These are phyloP conservation scores for Ptychodera flava DNA, from an alignment of 35 echinoderm and acorn worm genomes.

Conservation along the genomic window DNA sequence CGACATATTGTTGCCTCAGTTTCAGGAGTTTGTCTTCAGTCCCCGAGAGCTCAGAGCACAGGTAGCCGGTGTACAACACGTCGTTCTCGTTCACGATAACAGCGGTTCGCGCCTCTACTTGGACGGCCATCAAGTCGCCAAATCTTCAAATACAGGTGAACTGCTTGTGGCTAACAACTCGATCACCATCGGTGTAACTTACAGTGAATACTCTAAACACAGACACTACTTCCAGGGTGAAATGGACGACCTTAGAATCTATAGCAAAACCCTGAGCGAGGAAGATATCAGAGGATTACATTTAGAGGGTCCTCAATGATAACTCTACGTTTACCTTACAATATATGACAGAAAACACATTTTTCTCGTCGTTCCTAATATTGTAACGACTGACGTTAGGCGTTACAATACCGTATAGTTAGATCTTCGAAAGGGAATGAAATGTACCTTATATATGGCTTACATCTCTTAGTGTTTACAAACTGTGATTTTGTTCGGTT, in stretches of 20 bases:
- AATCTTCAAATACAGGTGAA: constrained; percentile 24
- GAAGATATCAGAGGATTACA: constrained; percentile 8
- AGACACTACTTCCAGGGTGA: constrained; percentile 45
- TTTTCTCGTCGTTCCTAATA: not conserved
- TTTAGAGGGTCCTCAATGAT: not conserved
- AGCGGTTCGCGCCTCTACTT: constrained; percentile 21
- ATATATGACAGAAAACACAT: not conserved
- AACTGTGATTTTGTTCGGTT: too few species aligned
- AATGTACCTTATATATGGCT: too few species aligned
- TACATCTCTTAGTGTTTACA: too few species aligned
- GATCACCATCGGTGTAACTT: constrained; percentile 59
- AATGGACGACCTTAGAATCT: constrained; percentile 74
- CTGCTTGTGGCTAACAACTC: constrained; percentile 29
- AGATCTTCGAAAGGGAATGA: too few species aligned
- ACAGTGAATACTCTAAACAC: not conserved
- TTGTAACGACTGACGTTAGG: too few species aligned
- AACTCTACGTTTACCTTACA: not conserved
- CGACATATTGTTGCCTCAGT: too few species aligned
- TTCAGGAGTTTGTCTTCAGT: too few species aligned
- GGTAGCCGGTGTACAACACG: constrained; percentile 36
- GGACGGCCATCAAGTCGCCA: constrained; percentile 14
- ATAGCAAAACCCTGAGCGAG: constrained; percentile 5
- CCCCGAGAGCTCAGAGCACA: constrained; percentile 27
- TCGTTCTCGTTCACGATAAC: constrained; percentile 54
- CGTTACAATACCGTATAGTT: too few species aligned